phyloP scores from a whole-genome alignment of 1,140 invertebrate genomes.

The Zelostemma sp. region DNA sequence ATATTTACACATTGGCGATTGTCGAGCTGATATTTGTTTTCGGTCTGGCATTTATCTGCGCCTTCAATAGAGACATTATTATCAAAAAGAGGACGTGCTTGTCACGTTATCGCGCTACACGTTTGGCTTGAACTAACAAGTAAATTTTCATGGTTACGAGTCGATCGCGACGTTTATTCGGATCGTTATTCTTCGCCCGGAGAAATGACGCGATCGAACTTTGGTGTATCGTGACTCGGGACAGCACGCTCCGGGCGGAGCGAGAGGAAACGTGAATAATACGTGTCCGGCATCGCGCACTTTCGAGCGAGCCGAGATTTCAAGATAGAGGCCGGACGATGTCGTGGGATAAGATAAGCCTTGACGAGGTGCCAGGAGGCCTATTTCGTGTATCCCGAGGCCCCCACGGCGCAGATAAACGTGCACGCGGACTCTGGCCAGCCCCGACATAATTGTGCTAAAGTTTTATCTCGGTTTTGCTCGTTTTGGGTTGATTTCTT shows the following conservation, averaged over 20 bases:
- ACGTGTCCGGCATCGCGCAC: neutral
- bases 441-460: neutral
- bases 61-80: neutral
- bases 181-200: neutral
- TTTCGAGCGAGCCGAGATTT: conserved; percentile 1
- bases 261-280: neutral
- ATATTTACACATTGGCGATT: neutral
- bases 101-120: neutral
- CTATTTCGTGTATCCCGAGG: conserved; percentile 1
- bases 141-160: neutral
- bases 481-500: neutral
- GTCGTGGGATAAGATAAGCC: conserved; percentile 12
- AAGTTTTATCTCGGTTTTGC: conserved; percentile 1
- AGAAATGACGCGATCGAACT: neutral
- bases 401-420: neutral
- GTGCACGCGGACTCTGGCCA: neutral
- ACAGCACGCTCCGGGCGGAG: neutral
- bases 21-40: neutral
- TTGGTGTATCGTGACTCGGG: neutral
- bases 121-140: neutral
- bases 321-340: conserved; percentile 8
- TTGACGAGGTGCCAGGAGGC: conserved; percentile 12
- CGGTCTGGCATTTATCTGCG: neutral
- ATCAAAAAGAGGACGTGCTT: neutral
- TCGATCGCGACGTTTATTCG: neutral